Evolutionary conservation across 2,113 vertebrate species (phyloP), one percentile per base, ranked within the genome.

Genomic region (Erinaceus europaeus): DNA sequence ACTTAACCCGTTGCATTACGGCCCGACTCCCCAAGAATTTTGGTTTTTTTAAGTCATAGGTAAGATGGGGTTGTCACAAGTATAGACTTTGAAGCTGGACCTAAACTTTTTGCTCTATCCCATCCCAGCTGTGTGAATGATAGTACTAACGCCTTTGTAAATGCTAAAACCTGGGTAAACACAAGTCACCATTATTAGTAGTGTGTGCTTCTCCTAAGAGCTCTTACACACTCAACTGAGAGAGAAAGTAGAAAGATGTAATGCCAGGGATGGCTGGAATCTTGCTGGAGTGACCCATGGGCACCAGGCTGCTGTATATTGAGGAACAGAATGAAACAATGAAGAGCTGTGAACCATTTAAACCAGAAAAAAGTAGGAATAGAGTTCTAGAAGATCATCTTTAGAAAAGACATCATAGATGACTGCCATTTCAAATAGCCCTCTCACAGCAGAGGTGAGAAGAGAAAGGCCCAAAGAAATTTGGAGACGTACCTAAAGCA

Each of bases 161-260:
- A 57, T 71, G 81, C 79, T 69, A 85, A 94, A 92, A 23, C 68
- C 84, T 91, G 72, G 76, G 23, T 48, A 91, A 92, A 90, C 76
- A 86, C 55, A 27, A 91, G 32, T 57, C 83, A 65, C 68, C 67
- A 27, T 92, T 93, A 83, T 83, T 91, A 79, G 38, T 76, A 92
- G 71, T 75, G 25, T 23, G 57, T 53, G 32, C 17, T 52, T 65
- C 86, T 88, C 88, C 61, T 59, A 73, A 88, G 52, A 87, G 53
- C 48, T 57, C n/a, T 55, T 50, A 89, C 88, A 69, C 71, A 44
- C 64, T 52, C 42, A 84, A 23, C 74, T 18, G 27, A 71, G 80
- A 84, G 29, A 25, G 44, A 52, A 75, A 79, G n/a, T 3, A 1
- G 42, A 46, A 38, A 77, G 14, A 72, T 38, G 20, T 2, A 69